Evolutionary conservation across 2,113 vertebrate genomes (phyloP).

Genomic region (Oncorhynchus keta): DNA sequence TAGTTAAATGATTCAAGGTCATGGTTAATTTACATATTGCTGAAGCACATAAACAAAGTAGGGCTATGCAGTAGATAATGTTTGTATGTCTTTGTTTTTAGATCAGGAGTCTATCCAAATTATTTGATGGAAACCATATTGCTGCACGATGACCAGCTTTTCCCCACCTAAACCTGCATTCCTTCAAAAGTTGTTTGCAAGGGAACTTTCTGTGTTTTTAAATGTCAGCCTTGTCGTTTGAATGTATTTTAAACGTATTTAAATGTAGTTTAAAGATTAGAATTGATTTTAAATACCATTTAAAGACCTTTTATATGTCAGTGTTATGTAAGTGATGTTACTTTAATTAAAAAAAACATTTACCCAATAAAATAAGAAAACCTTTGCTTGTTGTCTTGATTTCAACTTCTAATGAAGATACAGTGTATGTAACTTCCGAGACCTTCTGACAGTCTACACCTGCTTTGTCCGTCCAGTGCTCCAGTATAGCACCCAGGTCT

Average conservation of each 20-base stretch:
- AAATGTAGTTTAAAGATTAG: background rate
- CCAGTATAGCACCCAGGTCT: no score
- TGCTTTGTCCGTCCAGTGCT: no score
- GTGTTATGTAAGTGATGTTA: background rate
- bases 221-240: background rate
- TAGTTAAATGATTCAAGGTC: background rate
- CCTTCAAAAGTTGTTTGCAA: background rate
- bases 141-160: slow-evolving; percentile 31
- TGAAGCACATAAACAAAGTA: background rate
- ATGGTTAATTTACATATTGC: background rate
- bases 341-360: background rate
- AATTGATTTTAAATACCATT: background rate
- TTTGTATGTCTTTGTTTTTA: slow-evolving; percentile 12
- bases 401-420: background rate
- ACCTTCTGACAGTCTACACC: no score
- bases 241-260: background rate
- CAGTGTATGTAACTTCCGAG: background rate
- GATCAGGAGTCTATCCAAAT: slow-evolving; percentile 37
- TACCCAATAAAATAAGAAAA: background rate
- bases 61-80: background rate
- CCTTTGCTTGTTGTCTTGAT: background rate
- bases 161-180: slow-evolving; percentile 3
- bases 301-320: background rate
- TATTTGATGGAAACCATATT: slow-evolving; percentile 22
- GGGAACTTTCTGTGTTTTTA: background rate